Base-by-base conservation (phyloP, 2,113 vertebrate genomes). In the Coptodon bakossiorum region DNA sequence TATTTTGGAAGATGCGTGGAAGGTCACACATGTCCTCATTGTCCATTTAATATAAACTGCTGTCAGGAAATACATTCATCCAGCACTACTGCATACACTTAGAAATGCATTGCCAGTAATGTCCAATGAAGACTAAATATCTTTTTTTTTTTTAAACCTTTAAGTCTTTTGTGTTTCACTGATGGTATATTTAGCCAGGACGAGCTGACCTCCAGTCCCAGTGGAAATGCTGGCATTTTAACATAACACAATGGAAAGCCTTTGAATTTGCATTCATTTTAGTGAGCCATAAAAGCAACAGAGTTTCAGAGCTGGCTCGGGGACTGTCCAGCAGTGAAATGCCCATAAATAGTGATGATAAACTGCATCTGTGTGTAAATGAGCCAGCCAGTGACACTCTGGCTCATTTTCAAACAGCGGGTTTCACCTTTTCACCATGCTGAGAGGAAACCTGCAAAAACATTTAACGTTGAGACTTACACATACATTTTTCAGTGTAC, bases 251-350 rank as follows among this genome's bases (percentile, higher is more conserved):
- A 82, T 63, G 9, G 6, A 45, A 73, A 81, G 40, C 57, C 48
- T 66, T 87, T 86, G 80, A 76, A 87, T 93, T 83, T 89, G 57
- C 87, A 89, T 89, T 88, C 4, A 12, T 85, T 86, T 68, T 52
- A 10, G 81, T n/a, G 45, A 78, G 45, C 73, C 73, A 78, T 78
- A 52, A 78, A 29, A 50, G 68, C 8, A 78, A 50, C 9, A 50
- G 43, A 31, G 79, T 8, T 71, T 89, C 14, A 19, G 59, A 24
- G 82, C 79, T 81, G 86, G 52, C 84, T 73, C 27, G 7, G 91
- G 56, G 63, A 54, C 79, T 34, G 68, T 87, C 54, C 80, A 9
- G 63, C 61, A 27, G 81, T 71, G 68, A 78, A 56, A 38, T 19
- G n/a, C 19, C 82, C 81, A 68, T 89, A 88, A 86, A 89, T 73